These are phyloP conservation scores for Desmodus rotundus DNA, from an alignment of 2,113 vertebrate species.

Conservation along the genomic window DNA sequence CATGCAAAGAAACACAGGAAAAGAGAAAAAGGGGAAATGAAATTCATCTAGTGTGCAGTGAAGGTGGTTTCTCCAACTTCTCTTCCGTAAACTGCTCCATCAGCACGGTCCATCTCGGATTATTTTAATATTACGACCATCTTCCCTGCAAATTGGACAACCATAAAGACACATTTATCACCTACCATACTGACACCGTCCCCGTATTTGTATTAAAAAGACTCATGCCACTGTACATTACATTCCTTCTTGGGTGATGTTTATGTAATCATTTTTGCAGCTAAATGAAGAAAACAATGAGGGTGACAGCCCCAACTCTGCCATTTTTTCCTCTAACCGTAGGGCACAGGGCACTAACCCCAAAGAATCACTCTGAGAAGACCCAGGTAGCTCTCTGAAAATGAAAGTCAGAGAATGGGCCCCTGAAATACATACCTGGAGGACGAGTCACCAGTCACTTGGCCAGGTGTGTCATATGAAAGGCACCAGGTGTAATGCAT, in stretches of 20 bases:
- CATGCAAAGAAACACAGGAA: background rate
- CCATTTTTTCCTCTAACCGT: background rate
- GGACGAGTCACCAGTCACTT: background rate
- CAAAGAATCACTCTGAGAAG: background rate
- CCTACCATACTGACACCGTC: background rate
- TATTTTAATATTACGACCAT: conserved; percentile 36
- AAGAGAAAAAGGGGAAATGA: background rate
- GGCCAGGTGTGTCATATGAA: background rate
- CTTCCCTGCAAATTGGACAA: conserved; percentile 53
- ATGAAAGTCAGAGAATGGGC: background rate
- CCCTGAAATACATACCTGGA: background rate
- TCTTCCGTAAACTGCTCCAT: background rate
- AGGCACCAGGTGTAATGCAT: background rate
- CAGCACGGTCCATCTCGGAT: conserved; percentile 37
- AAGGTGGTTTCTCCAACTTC: background rate
- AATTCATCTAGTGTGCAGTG: background rate
- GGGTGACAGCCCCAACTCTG: background rate
- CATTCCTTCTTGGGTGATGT: background rate
- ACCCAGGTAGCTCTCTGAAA: background rate
- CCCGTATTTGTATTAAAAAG: background rate
- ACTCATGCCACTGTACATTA: background rate
- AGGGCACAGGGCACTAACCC: background rate
- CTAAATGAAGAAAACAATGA: background rate
- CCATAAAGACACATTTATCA: background rate
- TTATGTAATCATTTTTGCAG: background rate